phyloP scores from a whole-genome alignment of 2,113 vertebrate genomes.

The Paratilapia polleni region DNA sequence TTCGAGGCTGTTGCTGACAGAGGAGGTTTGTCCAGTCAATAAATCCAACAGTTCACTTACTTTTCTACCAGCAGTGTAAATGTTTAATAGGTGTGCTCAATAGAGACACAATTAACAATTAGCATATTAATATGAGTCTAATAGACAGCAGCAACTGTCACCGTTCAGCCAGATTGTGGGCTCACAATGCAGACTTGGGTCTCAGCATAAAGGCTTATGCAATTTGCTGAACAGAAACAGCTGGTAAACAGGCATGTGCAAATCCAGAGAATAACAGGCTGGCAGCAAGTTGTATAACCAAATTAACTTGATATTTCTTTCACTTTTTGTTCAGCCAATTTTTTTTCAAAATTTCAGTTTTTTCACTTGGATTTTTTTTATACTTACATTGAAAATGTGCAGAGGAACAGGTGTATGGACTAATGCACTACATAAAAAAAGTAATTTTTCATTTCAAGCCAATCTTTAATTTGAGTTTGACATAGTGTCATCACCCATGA shows the following conservation, averaged over 20 bases:
- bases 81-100: neutral
- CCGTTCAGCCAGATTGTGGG: neutral
- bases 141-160: neutral
- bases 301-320: neutral
- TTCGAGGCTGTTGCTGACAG: neutral
- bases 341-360: neutral
- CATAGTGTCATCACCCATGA: neutral
- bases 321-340: neutral
- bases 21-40: neutral
- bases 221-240: neutral
- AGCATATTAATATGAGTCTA: neutral
- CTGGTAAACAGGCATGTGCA: neutral
- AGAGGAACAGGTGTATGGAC: neutral
- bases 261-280: neutral
- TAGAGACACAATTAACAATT: neutral
- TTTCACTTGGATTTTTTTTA: neutral
- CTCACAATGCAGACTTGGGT: neutral
- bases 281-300: neutral
- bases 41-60: neutral
- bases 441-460: neutral
- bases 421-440: neutral
- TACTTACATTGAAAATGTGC: neutral
- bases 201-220: neutral
- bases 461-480: neutral
- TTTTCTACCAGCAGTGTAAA: neutral